Conservation (phyloP, 2,797 vertebrate genomes). For the Megaceryle alcyon region DNA sequence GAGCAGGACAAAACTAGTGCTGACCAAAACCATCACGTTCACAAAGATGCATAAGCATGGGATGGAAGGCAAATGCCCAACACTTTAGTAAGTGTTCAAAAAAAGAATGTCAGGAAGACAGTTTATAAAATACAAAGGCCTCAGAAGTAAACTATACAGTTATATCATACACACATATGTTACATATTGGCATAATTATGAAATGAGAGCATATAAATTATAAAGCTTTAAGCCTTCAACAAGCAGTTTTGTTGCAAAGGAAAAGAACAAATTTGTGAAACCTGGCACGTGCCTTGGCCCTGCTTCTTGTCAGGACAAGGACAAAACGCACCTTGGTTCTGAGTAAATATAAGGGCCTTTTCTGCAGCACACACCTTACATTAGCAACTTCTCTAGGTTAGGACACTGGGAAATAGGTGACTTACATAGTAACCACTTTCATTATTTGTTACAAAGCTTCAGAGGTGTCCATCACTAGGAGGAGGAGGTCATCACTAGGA, state of each 20-base stretch:
- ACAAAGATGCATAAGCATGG: neutral
- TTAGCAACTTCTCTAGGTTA: neutral
- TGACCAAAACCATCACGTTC: neutral
- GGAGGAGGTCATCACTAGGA: too few species aligned
- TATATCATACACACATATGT: neutral
- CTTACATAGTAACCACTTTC: neutral
- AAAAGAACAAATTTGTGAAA: neutral
- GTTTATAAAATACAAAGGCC: neutral
- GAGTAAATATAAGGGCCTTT: neutral
- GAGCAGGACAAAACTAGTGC: too few species aligned
- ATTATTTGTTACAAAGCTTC: neutral
- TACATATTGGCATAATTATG: neutral
- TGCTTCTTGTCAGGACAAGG: neutral
- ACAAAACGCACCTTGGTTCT: neutral
- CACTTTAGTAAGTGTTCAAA: neutral
- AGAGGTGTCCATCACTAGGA: neutral
- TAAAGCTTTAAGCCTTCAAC: neutral
- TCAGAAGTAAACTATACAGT: neutral
- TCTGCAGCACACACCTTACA: rapidly evolving
- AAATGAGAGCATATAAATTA: neutral
- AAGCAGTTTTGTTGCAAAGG: neutral
- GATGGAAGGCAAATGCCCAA: neutral
- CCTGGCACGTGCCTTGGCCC: neutral
- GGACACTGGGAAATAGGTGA: neutral
- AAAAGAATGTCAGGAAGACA: neutral